Conservation (phyloP, 2,888 invertebrate species). For the Agrenia bidenticulata region DNA sequence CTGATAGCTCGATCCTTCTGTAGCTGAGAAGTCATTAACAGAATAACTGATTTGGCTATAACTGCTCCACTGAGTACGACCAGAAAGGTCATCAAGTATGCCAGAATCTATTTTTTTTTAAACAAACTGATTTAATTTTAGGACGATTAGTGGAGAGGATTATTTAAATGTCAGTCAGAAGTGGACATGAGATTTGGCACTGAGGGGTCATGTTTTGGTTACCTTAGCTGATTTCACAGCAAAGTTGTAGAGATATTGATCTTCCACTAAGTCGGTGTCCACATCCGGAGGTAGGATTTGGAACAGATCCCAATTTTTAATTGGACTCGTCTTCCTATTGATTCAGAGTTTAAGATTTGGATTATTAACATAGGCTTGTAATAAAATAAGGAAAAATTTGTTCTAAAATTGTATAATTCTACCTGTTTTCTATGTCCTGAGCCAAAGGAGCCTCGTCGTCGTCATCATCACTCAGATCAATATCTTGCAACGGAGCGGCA, state of each 20-base stretch:
- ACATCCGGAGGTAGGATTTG: slow-evolving; percentile 56
- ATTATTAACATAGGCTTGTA: not conserved
- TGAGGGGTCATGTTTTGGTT: too few species aligned
- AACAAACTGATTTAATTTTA: not conserved
- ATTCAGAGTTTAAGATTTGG: too few species aligned
- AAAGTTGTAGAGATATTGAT: slow-evolving; percentile 54
- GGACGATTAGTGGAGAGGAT: not conserved
- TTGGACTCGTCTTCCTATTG: too few species aligned
- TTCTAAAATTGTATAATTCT: too few species aligned
- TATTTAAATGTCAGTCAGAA: not conserved
- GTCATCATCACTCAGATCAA: slow-evolving; percentile 16
- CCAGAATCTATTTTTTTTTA: slow-evolving; percentile 54
- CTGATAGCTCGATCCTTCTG: slow-evolving; percentile 57
- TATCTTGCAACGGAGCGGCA: not conserved
- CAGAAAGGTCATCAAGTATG: slow-evolving; percentile 57
- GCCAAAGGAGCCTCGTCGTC: slow-evolving; percentile 7
- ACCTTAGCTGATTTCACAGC: slow-evolving; percentile 54
- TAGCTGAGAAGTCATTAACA: slow-evolving; percentile 57
- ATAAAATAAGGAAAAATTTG: not conserved
- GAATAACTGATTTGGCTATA: slow-evolving; percentile 56
- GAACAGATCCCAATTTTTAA: slow-evolving; percentile 59
- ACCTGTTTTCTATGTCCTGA: slow-evolving; percentile 8
- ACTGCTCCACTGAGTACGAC: slow-evolving; percentile 57
- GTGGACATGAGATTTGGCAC: too few species aligned
- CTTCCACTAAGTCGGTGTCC: slow-evolving; percentile 53